Base-by-base conservation (phyloP, 2,113 vertebrate species). In the Catharus fuscescens region DNA sequence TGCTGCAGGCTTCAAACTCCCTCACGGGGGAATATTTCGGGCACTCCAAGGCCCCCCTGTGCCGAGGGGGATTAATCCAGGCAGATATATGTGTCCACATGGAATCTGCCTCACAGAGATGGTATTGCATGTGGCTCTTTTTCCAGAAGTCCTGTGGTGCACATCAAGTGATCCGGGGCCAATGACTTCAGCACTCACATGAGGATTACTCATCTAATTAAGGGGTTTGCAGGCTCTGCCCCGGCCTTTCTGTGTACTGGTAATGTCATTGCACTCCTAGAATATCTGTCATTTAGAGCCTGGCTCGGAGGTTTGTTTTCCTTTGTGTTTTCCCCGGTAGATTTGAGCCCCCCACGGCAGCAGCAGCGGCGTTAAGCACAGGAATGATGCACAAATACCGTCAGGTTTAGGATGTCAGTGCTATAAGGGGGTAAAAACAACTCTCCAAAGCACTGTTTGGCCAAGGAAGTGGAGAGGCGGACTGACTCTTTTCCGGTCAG, bases 191-290 rank as follows among this genome's bases (percentile, higher is more conserved):
- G 93, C 93, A 6, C 92, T 96, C 95, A 95, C 94, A 96, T 95
- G 95, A 96, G 79, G n/a, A 88, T 96, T 97, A 94, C 94, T 97
- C 96, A 96, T 94, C 92, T 90, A 88, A 96, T 92, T 15, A 93
- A 36, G 93, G 92, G 95, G 62, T 74, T 91, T 88, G 94, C 62
- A 90, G 85, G 77, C 93, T 54, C 95, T 82, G 94, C 86, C 95
- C 86, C 93, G n/a, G 92, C 29, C 1, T 81, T 52, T 47, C 81
- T 34, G 42, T 16, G 74, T 44, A 0, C 88, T 34, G 45, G 3
- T 64, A 21, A 44, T 65, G 81, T 57, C 85, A 36, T 12, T 1
- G 45, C 9, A 65, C 61, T 79, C 36, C 42, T 28, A 24, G 32
- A 81, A 15, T n/a, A 3, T 40, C 9, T 36, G 31, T 34, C 69